Evolutionary conservation across 2,888 invertebrate genomes (phyloP).

Genomic region (Eumerus sabulonum): DNA sequence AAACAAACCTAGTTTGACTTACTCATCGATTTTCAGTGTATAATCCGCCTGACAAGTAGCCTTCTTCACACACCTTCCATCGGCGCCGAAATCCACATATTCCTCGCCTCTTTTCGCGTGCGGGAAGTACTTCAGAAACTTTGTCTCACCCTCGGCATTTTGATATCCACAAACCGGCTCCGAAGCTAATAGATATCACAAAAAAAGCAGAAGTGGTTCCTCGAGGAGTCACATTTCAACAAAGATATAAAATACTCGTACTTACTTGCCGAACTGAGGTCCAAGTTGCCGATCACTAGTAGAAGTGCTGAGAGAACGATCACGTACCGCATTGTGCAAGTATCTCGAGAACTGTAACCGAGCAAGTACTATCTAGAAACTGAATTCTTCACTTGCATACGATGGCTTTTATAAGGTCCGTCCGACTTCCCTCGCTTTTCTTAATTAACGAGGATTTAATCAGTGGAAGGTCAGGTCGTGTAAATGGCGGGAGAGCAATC

Average conservation of each 20-base stretch:
- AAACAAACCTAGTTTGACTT: constrained; percentile 65
- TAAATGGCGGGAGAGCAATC: too few species aligned
- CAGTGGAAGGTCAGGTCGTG: too few species aligned
- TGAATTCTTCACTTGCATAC: too few species aligned
- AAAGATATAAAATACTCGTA: too few species aligned
- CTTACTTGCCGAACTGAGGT: constrained; percentile 47
- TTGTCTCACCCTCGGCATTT: constrained; percentile 73
- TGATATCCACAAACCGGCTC: constrained; percentile 75
- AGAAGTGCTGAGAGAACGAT: too few species aligned
- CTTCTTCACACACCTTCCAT: constrained; percentile 74
- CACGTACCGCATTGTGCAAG: too few species aligned
- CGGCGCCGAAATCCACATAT: constrained; percentile 74
- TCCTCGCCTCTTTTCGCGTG: constrained; percentile 73
- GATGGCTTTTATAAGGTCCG: too few species aligned
- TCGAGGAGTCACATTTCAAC: neutral
- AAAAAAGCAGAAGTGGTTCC: neutral
- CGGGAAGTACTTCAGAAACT: constrained; percentile 75
- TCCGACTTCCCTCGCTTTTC: too few species aligned
- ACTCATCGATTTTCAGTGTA: constrained; percentile 74
- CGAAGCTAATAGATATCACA: constrained; percentile 57
- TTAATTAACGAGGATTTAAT: too few species aligned
- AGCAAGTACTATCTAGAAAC: too few species aligned
- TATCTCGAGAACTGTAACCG: too few species aligned
- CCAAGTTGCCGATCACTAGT: neutral
- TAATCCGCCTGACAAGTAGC: constrained; percentile 74